Percentiles rank a stretch among this genome's conserved stretches.
These are phyloP conservation scores for Opisthograptis luteolata DNA, from an alignment of 2,888 invertebrate genomes.

Conservation along the genomic window DNA sequence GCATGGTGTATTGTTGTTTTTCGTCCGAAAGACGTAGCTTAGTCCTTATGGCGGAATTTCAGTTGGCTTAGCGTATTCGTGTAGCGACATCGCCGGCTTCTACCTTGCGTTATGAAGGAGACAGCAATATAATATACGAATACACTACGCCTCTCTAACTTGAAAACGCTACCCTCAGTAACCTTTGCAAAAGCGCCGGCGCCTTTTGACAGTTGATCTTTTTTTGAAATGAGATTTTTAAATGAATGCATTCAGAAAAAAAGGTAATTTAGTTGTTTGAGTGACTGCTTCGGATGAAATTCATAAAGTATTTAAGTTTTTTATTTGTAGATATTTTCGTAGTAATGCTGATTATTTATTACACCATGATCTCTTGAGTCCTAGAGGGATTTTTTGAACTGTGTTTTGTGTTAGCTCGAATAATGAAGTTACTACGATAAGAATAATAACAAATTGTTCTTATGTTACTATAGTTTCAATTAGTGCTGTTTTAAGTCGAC, in stretches of 20 bases:
- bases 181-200: not conserved
- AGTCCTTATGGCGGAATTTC: no score
- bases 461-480: constrained; percentile 20
- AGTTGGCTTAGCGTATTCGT: no score
- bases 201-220: not conserved
- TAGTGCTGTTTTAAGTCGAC: constrained; percentile 16
- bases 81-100: no score
- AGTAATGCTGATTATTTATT: constrained; percentile 17
- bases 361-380: constrained; percentile 23
- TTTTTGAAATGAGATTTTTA: constrained; percentile 9
- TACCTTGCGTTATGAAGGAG: no score
- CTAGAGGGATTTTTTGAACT: constrained; percentile 2
- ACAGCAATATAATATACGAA: no score
- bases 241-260: constrained; percentile 5
- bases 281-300: constrained; percentile 35
- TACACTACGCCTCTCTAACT: not conserved
- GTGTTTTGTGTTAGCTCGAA: constrained; percentile 31
- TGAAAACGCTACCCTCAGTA: not conserved
- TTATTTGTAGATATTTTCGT: constrained; percentile 16
- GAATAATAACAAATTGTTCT: constrained; percentile 5
- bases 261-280: constrained; percentile 32
- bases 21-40: no score
- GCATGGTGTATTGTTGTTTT: no score
- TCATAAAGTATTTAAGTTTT: constrained; percentile 12
- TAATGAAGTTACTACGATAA: constrained; percentile 21